Conservation (phyloP, 2,888 invertebrate species). For the Thymelicus acteon region DNA sequence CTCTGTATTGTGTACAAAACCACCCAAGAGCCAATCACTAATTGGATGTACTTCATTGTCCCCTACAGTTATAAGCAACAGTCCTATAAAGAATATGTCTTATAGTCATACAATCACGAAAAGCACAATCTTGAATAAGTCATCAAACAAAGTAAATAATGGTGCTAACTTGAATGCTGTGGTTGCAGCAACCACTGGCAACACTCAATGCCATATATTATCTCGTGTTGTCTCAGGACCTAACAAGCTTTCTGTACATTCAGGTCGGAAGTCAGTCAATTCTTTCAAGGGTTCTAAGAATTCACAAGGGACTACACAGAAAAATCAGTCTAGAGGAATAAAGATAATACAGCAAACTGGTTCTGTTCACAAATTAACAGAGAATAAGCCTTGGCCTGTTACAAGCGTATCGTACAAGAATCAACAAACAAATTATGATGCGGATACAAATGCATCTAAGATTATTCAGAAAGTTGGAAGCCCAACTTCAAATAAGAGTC, state of each 20-base stretch:
- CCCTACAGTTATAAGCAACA: slow-evolving; percentile 68
- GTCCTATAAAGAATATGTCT: slow-evolving; percentile 74
- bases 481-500: slow-evolving; percentile 66
- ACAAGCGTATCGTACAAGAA: slow-evolving; percentile 72
- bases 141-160: slow-evolving; percentile 75
- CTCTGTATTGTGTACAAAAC: slow-evolving; percentile 73
- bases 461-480: slow-evolving; percentile 79
- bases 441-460: slow-evolving; percentile 71
- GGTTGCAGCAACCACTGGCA: slow-evolving; percentile 71
- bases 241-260: slow-evolving; percentile 79
- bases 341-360: slow-evolving; percentile 84
- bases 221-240: slow-evolving; percentile 80
- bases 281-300: slow-evolving; percentile 72
- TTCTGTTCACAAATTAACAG: slow-evolving; percentile 64
- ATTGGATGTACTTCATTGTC: slow-evolving; percentile 71
- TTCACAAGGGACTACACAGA: slow-evolving; percentile 66
- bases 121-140: slow-evolving; percentile 73
- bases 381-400: slow-evolving; percentile 69
- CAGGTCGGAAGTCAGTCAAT: slow-evolving; percentile 73
- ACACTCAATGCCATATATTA: slow-evolving; percentile 77
- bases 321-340: slow-evolving; percentile 79
- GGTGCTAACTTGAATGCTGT: slow-evolving; percentile 79
- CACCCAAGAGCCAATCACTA: slow-evolving; percentile 72
- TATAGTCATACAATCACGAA: slow-evolving; percentile 76
- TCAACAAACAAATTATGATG: slow-evolving; percentile 64